Evolutionary conservation across 2,113 vertebrate genomes (phyloP), one percentile per base, ranked within the genome.

Genomic region (Psilopsiagon aymara): DNA sequence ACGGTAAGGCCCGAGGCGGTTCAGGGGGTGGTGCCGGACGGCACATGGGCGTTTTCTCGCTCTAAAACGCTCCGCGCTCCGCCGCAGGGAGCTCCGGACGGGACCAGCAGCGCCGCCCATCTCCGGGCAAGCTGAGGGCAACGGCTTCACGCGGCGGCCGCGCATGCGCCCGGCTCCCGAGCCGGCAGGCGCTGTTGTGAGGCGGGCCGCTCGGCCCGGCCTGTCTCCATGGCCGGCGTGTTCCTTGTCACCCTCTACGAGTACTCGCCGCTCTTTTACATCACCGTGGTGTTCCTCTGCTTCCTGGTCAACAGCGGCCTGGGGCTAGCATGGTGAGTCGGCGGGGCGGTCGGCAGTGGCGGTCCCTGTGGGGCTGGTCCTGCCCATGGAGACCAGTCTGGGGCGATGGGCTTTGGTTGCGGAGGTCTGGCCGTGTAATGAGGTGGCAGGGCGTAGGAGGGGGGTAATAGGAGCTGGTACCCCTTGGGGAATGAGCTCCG

Each of bases 221-320:
- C 14, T 24, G 39, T 67, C 53, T 17, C 51, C 11, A 99, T 99
- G 99, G 98, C 98, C 18, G 98, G 98, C 3, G 98, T 98, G 33
- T 98, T 99, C 43, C 96, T 99, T 13, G 98, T 99, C 7, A 98
- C 98, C 27, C 91, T 99, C 2, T 99, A 98, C 66, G 99, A 99
- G 62, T 99, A 99, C 82, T 99, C 99, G 5, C 99, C 99, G 8
- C 97, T 99, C 9, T 99, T 99, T 86, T 99, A 98, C 96, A 99
- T 99, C 55, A 95, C 98, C 17, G 98, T 99, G 79, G 98, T 99
- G 27, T 99, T 99, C 21, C 85, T 99, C 53, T 99, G 99, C 92
- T 99, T 99, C 95, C 69, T 99, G 52, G 98, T 99, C 37, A 99
- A 99, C 33, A 99, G 98, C 20, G 98, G 98, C n/a, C 97, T 99